A percentile compares a stretch with the other conserved stretches of the same genome.
Conservation (phyloP, 2,888 invertebrate species). For the Chymomyza amoena region DNA sequence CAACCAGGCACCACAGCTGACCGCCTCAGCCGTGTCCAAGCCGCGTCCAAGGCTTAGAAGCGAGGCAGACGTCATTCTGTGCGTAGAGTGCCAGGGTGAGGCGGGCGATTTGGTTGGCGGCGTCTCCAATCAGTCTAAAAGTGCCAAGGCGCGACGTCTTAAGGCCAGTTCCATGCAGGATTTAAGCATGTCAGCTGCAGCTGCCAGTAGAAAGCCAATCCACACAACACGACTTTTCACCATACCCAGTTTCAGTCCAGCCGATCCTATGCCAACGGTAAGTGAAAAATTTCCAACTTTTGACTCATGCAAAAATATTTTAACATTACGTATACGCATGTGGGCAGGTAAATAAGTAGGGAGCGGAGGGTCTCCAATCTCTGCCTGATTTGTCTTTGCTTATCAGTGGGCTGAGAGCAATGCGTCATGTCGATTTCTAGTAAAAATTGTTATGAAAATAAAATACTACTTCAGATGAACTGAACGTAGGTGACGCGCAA, state of each 20-base stretch:
- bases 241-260: background rate
- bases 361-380: background rate
- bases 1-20: constrained; percentile 8
- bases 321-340: background rate
- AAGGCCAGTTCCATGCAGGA: constrained; percentile 46
- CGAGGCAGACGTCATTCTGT: background rate
- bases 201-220: background rate
- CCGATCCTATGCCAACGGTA: constrained; percentile 20
- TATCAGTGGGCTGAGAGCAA: too few species aligned
- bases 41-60: background rate
- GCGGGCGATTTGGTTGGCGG: too few species aligned
- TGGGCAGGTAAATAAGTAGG: background rate
- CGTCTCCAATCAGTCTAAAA: background rate
- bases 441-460: too few species aligned
- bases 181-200: constrained; percentile 24
- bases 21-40: background rate
- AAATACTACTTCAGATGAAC: too few species aligned
- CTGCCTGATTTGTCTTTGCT: too few species aligned
- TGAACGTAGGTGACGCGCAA: too few species aligned
- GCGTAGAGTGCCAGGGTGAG: constrained; percentile 21
- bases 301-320: background rate
- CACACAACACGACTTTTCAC: background rate
- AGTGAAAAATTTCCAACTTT: constrained; percentile 11
- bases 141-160: background rate
- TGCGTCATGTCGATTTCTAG: too few species aligned